Evolutionary conservation across 1,140 invertebrate species (phyloP).

Genomic region (Brachionus rotundiformis): DNA sequence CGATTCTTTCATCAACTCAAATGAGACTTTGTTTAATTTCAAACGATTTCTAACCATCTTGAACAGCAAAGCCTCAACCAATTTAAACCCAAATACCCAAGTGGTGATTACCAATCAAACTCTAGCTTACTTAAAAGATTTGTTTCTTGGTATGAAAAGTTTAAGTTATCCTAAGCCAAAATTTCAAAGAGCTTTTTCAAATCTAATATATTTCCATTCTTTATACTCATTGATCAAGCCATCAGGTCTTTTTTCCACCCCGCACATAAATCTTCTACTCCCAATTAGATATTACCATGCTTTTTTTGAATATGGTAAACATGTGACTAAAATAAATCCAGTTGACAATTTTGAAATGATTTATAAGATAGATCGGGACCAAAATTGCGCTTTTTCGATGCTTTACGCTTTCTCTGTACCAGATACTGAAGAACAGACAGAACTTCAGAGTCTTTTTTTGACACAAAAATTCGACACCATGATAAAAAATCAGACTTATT

Average conservation of each 20-base stretch:
- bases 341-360: constrained; percentile 25
- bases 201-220: constrained; percentile 13
- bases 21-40: constrained; percentile 42
- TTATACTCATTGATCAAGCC: constrained; percentile 30
- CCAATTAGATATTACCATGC: constrained; percentile 38
- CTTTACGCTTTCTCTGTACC: neutral
- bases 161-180: neutral
- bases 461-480: constrained; percentile 27
- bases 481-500: constrained; percentile 1
- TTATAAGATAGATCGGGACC: constrained; percentile 1
- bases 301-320: constrained; percentile 25
- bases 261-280: neutral
- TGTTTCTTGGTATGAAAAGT: neutral
- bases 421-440: constrained; percentile 23
- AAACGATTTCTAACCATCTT: neutral
- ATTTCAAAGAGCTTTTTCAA: constrained; percentile 39
- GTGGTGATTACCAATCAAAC: neutral
- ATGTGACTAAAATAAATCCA: neutral
- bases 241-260: neutral
- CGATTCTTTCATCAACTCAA: neutral
- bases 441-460: constrained; percentile 39
- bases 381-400: constrained; percentile 13
- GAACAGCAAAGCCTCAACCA: neutral
- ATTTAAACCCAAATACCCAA: neutral
- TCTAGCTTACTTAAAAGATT: neutral